Evolutionary conservation across 2,113 vertebrate species (phyloP), one percentile per base, ranked within the genome.

Genomic region (Lagenorhynchus albirostris): DNA sequence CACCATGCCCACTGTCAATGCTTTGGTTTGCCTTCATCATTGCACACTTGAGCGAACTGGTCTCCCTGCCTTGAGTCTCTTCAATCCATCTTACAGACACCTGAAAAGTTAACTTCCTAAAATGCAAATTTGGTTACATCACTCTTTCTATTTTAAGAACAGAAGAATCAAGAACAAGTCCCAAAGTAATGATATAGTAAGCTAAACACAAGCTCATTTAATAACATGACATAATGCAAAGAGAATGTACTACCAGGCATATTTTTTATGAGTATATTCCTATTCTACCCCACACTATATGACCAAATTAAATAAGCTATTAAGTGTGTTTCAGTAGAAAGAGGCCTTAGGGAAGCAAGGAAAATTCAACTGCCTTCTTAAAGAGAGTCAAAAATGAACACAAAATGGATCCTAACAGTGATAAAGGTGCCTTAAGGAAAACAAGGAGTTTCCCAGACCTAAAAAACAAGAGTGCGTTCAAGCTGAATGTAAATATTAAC

Each of bases 331-430:
- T 62, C 33, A 21, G 36, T 5, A 94, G 38, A 92, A 80, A 88
- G 76, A 93, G 17, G 50, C n/a, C 62, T 94, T 17, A 82, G 8
- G 38, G 55, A 94, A 98, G 63, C 62, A 73, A 83, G 36, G 29
- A 93, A 96, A 82, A 94, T 18, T 63, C 68, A 83, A n/a, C 47
- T 82, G 36, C 36, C 50, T 89, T 94, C 62, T 89, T 15, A 93
- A 47, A 47, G 44, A 93, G 14, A 79, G 47, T 41, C 21, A 47
- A 82, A 92, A 96, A 73, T 29, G 41, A 86, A 85, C 29, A 70
- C 47, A 88, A 71, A 95, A 63, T n/a, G 15, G 50, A 79, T 89
- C 77, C 77, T 4, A 58, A 36, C 20, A 58, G 10, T 41, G 13
- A 89, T 17, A 60, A 86, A 95, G 73, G 25, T 47, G 73, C 9